Base-by-base conservation (phyloP, 2,797 vertebrate species). In the Mus minutoides region DNA sequence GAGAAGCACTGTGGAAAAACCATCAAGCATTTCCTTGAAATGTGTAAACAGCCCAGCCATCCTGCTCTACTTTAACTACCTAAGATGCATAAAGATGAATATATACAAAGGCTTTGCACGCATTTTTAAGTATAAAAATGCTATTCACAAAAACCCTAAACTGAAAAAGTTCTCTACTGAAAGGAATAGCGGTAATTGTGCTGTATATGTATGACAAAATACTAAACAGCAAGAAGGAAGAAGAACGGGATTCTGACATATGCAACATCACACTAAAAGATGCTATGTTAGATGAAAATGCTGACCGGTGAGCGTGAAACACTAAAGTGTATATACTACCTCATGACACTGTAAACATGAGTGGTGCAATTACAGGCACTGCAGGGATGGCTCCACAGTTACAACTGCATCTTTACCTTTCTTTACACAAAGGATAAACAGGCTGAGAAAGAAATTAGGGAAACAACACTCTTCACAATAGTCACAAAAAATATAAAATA, bases 31-130 rank as follows among this genome's bases (percentile, higher is more conserved):
- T 94, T 93, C 40, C 37, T 88, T 46, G 77, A 58, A 79, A 85
- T 49, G 29, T 52, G 21, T 46, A 93, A 95, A 34, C 26, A 73
- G 31, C 62, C 80, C 43, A 88, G 49, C 26, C 69, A 52, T 64
- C 88, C 22, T 64, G 91, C 62, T 83, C 49, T 37, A 91, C 91
- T 29, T 58, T 90, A 89, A 93, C 87, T 93, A 84, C n/a, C 62
- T 64, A 88, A 78, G 46, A 87, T 31, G 43, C 43, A 78, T 91
- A 88, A 94, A 90, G 90, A 79, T 58, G 52, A 24, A 69, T 82
- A 88, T 17, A 56, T 69, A 54, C 60, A 89, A 69, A 89, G 26
- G 26, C 49, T 94, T 86, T 6, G 40, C 60, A 87, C 75, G 52
- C 7, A 19, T 43, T 54, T 87, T 84, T 90, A 89, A 24, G 29